Percentiles rank a stretch among this genome's conserved stretches.
phyloP scores from a whole-genome alignment of 2,113 vertebrate genomes.

The Thunnus thynnus region DNA sequence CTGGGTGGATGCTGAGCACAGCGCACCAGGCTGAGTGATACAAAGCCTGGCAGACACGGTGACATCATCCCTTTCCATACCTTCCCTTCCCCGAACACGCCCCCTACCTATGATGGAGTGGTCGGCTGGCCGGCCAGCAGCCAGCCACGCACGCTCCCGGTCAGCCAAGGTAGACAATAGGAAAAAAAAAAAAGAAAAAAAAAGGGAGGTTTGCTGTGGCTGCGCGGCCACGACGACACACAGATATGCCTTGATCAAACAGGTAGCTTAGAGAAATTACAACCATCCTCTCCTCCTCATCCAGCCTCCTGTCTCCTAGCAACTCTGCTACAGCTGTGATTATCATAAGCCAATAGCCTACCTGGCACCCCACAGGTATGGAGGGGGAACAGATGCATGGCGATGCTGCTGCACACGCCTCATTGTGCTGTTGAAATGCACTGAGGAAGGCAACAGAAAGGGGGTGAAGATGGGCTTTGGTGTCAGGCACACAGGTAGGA shows the following conservation, averaged over 20 bases:
- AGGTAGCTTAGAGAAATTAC: conserved; percentile 73
- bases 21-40: conserved; percentile 44
- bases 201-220: background rate
- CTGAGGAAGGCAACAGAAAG: background rate
- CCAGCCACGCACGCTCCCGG: conserved; percentile 30
- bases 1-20: conserved; percentile 49
- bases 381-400: conserved; percentile 24
- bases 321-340: conserved; percentile 70
- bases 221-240: background rate
- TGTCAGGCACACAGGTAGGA: conserved; percentile 43
- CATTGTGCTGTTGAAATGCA: conserved; percentile 46
- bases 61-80: conserved; percentile 81
- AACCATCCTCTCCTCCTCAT: conserved; percentile 52
- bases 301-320: conserved; percentile 76
- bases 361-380: conserved; percentile 73
- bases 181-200: too few species aligned
- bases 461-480: conserved; percentile 12
- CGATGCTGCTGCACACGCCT: conserved; percentile 35
- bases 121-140: conserved; percentile 2
- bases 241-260: conserved; percentile 69
- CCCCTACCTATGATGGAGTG: conserved; percentile 72
- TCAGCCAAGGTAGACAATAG: conserved; percentile 62
- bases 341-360: conserved; percentile 69
- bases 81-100: conserved; percentile 57
- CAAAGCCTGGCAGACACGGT: conserved; percentile 78